Conservation (phyloP, 1,140 invertebrate species). For the Yoshiicerus persimilis region DNA sequence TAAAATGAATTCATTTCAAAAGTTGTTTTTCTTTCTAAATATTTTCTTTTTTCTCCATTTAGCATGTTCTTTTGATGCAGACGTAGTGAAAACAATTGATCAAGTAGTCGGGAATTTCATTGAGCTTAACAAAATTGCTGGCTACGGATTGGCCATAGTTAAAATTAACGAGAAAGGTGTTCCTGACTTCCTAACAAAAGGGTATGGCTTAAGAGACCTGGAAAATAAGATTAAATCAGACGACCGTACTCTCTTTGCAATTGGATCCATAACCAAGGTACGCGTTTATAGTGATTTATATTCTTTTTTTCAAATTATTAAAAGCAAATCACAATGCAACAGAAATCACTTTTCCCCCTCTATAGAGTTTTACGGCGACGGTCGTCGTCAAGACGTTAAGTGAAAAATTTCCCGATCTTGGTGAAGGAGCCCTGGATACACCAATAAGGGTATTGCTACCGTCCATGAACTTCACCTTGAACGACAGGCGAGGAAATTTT, state of each 20-base stretch:
- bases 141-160: not conserved
- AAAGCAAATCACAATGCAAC: not conserved
- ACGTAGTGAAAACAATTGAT: no score
- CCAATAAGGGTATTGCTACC: slow-evolving; percentile 25
- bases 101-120: no score
- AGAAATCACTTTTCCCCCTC: not conserved
- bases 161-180: not conserved
- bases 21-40: no score
- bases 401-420: slow-evolving; percentile 28
- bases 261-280: slow-evolving; percentile 35
- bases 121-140: not conserved
- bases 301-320: not conserved
- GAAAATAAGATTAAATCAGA: not conserved
- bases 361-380: slow-evolving; percentile 33
- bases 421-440: not conserved
- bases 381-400: not conserved
- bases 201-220: slow-evolving; percentile 21
- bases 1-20: no score
- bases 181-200: not conserved
- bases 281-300: not conserved
- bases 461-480: slow-evolving; percentile 13
- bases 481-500: slow-evolving; percentile 5
- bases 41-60: no score
- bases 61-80: no score
- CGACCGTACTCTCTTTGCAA: not conserved